Base-by-base conservation (phyloP, 2,113 vertebrate genomes). In the Oncorhynchus gorbuscha region DNA sequence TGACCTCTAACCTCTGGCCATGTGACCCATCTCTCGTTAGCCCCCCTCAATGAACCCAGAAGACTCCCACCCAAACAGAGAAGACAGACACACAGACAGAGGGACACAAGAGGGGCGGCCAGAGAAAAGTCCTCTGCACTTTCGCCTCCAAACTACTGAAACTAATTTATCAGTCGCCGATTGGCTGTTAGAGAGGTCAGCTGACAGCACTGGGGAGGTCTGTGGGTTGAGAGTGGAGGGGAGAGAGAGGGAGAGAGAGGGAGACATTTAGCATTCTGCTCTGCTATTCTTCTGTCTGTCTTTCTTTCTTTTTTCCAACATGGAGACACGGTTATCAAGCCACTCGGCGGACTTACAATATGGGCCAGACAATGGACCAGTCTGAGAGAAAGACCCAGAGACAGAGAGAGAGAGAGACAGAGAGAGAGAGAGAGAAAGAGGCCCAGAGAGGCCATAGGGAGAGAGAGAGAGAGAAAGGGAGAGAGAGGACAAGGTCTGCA, bases 261-360 rank as follows among this genome's bases (percentile, higher is more conserved):
- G 80, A 65, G 79, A 75, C 74, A 79, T 86, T 87, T 90, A 90
- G 87, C 85, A 89, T 93, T 92, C 91, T 92, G 87, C 86, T 89
- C 84, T 90, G 90, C 89, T 89, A 90, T 92, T 93, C 92, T 91
- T 90, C 89, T 86, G 82, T 87, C 86, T 82, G 82, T 87, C 86
- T 82, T 69, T 85, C 83, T 65, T 77, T 87, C 82, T 76, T 85
- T 90, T 79, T 80, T 84, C 83, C 75, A 84, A 86, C 89, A 93
- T 91, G 90, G 92, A 93, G 92, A 93, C 92, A 94, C 88, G 91
- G 91, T 92, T 93, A 93, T 92, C 92, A 94, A 93, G 90, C 79
- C 87, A 89, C 90, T 93, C 86, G 79, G 85, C 88, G 90, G 90
- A 78, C 82, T 82, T 88, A 91, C 77, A 90, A 88, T 87, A 91